A percentile compares a stretch with the other conserved stretches of the same genome.
phyloP scores from a whole-genome alignment of 2,797 vertebrate species.

The Enteromius anoplus region DNA sequence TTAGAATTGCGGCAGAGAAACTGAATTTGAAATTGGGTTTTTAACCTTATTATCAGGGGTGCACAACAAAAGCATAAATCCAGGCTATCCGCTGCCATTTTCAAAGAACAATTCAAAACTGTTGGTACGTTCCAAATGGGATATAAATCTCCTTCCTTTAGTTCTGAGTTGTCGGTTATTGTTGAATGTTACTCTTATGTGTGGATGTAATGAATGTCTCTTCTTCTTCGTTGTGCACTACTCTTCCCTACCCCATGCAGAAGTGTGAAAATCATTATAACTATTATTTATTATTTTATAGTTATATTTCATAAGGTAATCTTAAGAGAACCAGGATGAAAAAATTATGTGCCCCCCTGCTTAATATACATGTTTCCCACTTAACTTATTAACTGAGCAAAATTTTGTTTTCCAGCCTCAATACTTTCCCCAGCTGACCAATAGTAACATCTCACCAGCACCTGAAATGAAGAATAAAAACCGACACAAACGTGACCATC shows the following conservation, averaged over 20 bases:
- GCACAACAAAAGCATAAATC: no score
- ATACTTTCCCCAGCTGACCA: constrained; percentile 79
- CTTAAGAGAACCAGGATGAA: no score
- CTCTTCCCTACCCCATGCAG: no score
- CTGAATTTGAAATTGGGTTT: neutral
- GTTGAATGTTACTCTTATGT: neutral
- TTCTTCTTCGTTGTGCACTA: no score
- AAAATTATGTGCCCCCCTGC: no score
- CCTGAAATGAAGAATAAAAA: constrained; percentile 80
- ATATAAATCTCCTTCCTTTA: neutral
- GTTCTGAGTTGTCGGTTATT: neutral
- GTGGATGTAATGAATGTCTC: neutral
- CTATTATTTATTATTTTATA: no score
- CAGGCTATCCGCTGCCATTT: no score
- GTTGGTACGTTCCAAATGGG: no score
- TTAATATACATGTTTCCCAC: no score
- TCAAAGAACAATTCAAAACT: no score
- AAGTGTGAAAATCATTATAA: no score
- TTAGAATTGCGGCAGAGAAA: neutral
- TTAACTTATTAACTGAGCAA: neutral
- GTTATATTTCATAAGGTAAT: no score
- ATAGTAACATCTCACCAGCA: constrained; percentile 80
- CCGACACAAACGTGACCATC: constrained; percentile 78
- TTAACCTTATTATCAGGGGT: neutral
- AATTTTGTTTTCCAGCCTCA: constrained; percentile 68